Evolutionary conservation across 2,888 invertebrate species (phyloP).

Genomic region (Scaptomyza flava): DNA sequence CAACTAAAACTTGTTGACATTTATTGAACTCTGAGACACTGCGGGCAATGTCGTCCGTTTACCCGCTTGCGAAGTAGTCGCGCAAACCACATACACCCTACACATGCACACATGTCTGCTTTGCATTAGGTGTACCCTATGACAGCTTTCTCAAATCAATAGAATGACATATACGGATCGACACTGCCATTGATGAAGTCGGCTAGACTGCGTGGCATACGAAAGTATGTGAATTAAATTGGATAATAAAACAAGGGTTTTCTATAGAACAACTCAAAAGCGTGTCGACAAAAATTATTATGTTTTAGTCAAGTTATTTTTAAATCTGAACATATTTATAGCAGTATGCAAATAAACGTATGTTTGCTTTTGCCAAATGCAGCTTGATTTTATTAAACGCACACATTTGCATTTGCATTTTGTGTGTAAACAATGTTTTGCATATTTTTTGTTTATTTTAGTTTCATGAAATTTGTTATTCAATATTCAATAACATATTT

Average conservation of each 20-base stretch:
- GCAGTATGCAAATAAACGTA: not conserved
- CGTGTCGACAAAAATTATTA: slow-evolving; percentile 1
- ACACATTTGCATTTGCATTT: not conserved
- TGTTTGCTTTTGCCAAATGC: not conserved
- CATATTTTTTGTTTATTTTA: slow-evolving; percentile 24
- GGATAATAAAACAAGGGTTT: slow-evolving; percentile 17
- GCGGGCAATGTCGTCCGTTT: slow-evolving; percentile 32
- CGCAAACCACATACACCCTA: not conserved
- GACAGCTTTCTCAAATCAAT: slow-evolving; percentile 32
- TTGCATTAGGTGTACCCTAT: slow-evolving; percentile 7
- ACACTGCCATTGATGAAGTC: slow-evolving; percentile 53
- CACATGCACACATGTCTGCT: not conserved
- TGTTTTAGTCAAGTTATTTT: slow-evolving; percentile 7
- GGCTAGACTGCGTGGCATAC: slow-evolving; percentile 6
- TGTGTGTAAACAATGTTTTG: slow-evolving; percentile 7
- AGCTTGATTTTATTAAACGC: slow-evolving; percentile 8
- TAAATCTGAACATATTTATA: not conserved
- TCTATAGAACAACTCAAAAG: not conserved
- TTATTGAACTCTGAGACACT: slow-evolving; percentile 63
- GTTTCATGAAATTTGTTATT: slow-evolving; percentile 21
- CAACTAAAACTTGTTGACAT: slow-evolving; percentile 77
- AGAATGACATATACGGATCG: slow-evolving; percentile 42
- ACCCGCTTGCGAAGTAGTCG: slow-evolving; percentile 27
- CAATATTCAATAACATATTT: slow-evolving; percentile 15
- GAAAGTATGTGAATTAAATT: slow-evolving; percentile 18